phyloP scores from a whole-genome alignment of 1,140 invertebrate genomes.

The Calephelis nemesis region DNA sequence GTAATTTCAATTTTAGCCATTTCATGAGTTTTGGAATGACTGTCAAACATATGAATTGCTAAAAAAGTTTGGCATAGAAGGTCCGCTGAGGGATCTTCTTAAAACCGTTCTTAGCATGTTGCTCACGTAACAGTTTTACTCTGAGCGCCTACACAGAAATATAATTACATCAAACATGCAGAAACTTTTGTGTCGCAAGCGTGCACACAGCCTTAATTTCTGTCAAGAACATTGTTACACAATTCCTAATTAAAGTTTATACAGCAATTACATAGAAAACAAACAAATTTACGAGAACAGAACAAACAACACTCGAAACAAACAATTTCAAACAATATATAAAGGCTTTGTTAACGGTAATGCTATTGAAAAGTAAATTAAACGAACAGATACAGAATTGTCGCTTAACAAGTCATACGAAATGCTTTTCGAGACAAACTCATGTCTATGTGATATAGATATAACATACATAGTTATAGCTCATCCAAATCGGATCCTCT shows the following conservation, averaged over 20 bases:
- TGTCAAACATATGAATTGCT: too few relatives aligned
- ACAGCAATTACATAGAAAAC: not conserved
- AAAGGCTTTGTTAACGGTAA: conserved; percentile 16
- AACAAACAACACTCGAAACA: conserved; percentile 15
- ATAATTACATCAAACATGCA: not conserved
- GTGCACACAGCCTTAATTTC: not conserved
- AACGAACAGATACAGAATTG: conserved; percentile 7
- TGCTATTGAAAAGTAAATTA: conserved; percentile 15
- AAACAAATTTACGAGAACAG: conserved; percentile 16
- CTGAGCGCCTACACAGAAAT: not conserved
- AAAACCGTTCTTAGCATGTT: too few relatives aligned
- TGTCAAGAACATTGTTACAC: not conserved
- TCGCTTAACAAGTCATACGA: not conserved
- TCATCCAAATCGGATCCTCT: too few relatives aligned
- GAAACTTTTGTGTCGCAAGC: not conserved
- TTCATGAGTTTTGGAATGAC: too few relatives aligned
- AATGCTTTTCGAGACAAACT: too few relatives aligned
- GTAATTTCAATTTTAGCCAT: too few relatives aligned
- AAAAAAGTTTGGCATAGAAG: too few relatives aligned
- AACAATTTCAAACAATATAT: conserved; percentile 17
- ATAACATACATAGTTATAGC: too few relatives aligned
- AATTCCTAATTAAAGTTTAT: not conserved
- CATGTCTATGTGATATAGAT: too few relatives aligned
- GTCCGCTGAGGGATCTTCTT: too few relatives aligned
- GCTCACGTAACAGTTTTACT: too few relatives aligned